A percentile compares a stretch with the other conserved stretches of the same genome.
These are phyloP conservation scores for Lepidocyrtinus sp. DNA, from an alignment of 2,888 invertebrate species.

Conservation along the genomic window DNA sequence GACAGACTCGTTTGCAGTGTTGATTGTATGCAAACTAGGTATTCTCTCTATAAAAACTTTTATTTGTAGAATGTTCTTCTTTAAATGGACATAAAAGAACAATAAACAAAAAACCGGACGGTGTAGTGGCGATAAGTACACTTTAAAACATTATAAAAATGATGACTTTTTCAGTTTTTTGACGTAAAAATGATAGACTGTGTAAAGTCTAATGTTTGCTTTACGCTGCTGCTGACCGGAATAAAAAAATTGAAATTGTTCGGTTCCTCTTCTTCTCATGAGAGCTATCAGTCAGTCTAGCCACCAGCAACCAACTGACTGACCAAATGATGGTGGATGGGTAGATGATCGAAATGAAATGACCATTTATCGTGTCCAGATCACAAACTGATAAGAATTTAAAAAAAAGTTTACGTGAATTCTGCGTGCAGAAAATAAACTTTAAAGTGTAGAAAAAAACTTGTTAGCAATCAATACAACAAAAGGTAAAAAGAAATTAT, in stretches of 20 bases:
- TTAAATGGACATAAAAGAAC: not conserved
- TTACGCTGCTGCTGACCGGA: not conserved
- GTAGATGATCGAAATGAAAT: not conserved
- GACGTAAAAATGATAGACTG: slow-evolving; percentile 28
- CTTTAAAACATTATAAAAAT: slow-evolving; percentile 19
- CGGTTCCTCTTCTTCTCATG: slow-evolving; percentile 26
- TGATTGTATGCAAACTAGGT: not conserved
- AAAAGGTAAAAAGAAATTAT: not conserved
- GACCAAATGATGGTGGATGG: not conserved
- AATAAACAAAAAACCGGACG: not conserved
- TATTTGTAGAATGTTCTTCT: not conserved
- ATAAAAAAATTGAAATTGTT: slow-evolving; percentile 28
- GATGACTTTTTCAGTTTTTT: slow-evolving; percentile 45
- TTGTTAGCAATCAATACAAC: not conserved
- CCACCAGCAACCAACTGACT: not conserved
- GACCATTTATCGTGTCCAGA: not conserved
- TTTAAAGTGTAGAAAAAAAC: not conserved
- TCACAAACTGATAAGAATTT: not conserved
- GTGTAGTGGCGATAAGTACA: slow-evolving; percentile 9
- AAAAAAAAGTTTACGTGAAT: not conserved
- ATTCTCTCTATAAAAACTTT: no score
- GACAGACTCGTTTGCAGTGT: slow-evolving; percentile 39
- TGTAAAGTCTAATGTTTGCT: slow-evolving; percentile 8
- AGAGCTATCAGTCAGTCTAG: not conserved
- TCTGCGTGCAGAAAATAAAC: not conserved